Percentiles rank a stretch among this genome's conserved stretches.
These are phyloP conservation scores for Callosobruchus maculatus DNA, from an alignment of 2,888 invertebrate genomes.

Conservation along the genomic window DNA sequence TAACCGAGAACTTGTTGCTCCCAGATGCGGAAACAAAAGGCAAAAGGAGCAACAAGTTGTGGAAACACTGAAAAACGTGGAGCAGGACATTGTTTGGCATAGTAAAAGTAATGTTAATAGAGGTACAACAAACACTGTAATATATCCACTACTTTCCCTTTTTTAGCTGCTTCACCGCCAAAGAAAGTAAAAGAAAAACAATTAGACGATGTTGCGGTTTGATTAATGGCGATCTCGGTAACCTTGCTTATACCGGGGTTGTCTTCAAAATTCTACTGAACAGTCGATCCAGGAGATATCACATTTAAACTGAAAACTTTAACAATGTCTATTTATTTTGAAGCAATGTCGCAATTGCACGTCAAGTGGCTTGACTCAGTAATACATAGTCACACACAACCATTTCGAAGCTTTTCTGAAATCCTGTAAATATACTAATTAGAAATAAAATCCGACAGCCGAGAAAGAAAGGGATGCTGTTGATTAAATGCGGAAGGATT, in stretches of 20 bases:
- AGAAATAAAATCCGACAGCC: too few relatives aligned
- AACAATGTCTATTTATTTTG: too few relatives aligned
- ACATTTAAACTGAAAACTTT: too few relatives aligned
- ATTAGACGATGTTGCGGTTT: constrained; percentile 5
- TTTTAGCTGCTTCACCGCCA: constrained; percentile 2
- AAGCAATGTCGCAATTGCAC: too few relatives aligned
- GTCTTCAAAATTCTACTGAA: background rate
- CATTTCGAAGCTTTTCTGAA: too few relatives aligned
- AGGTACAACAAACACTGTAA: background rate
- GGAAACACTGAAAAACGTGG: background rate
- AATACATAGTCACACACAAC: too few relatives aligned
- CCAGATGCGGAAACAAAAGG: background rate
- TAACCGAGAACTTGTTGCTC: background rate
- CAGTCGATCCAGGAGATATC: too few relatives aligned
- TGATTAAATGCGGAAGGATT: too few relatives aligned
- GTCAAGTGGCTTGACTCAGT: too few relatives aligned
- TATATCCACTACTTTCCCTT: constrained; percentile 10
- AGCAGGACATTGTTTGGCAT: constrained; percentile 1
- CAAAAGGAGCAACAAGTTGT: background rate
- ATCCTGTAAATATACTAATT: too few relatives aligned
- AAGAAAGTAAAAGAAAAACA: constrained; percentile 11
- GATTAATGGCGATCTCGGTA: constrained; percentile 1
- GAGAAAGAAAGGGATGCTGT: too few relatives aligned
- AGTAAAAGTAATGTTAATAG: constrained; percentile 8
- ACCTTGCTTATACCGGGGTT: background rate